Evolutionary conservation across 1,140 invertebrate species (phyloP).

Genomic region (Tetramorium simillimum): DNA sequence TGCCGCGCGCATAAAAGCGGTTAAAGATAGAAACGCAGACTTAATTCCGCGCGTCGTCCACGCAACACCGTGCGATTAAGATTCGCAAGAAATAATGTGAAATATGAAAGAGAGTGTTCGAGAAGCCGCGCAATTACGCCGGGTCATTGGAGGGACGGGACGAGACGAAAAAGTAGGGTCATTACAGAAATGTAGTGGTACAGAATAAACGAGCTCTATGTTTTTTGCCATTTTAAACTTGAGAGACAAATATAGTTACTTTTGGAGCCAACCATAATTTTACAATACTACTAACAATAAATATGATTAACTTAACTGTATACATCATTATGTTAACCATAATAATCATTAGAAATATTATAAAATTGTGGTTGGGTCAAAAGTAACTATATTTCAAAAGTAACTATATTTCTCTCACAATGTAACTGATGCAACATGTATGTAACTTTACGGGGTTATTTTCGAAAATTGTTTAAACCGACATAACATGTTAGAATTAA

Average conservation of each 20-base stretch:
- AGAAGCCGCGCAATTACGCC: background rate
- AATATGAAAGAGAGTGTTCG: background rate
- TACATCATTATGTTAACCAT: too few species aligned
- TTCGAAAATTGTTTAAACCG: background rate
- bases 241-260: too few species aligned
- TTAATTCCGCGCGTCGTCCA: constrained; percentile 28
- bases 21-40: constrained; percentile 64
- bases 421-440: background rate
- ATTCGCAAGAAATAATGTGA: constrained; percentile 40
- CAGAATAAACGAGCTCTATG: background rate
- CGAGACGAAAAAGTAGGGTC: background rate
- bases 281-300: too few species aligned
- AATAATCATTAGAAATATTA: too few species aligned
- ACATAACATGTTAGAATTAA: background rate
- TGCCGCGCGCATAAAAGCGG: constrained; percentile 33
- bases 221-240: background rate
- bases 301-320: too few species aligned
- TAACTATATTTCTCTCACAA: background rate
- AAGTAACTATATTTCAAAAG: too few species aligned
- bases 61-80: constrained; percentile 43
- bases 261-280: too few species aligned
- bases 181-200: background rate
- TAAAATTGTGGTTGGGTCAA: too few species aligned
- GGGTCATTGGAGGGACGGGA: background rate
- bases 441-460: background rate